These are phyloP conservation scores for Neocrepidodera transversa DNA, from an alignment of 2,888 invertebrate species.

Conservation along the genomic window DNA sequence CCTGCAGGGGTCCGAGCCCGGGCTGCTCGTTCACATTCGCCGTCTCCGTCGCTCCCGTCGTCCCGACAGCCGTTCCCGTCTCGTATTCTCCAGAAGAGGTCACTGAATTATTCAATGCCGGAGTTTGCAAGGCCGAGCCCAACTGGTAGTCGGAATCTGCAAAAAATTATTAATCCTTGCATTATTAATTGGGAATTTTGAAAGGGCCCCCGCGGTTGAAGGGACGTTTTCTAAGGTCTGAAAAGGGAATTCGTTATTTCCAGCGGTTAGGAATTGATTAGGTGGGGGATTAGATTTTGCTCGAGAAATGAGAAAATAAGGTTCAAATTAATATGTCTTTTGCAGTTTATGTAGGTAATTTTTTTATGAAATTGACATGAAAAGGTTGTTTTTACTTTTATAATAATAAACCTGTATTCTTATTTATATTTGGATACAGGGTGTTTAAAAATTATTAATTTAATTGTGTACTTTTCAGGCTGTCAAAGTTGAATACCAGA, in stretches of 20 bases:
- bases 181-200: conserved; percentile 27
- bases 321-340: too few species aligned
- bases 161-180: conserved; percentile 42
- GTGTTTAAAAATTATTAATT: too few species aligned
- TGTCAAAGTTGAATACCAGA: too few species aligned
- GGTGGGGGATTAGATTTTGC: background rate
- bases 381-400: too few species aligned
- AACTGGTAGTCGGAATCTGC: conserved; percentile 76
- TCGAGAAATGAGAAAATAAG: background rate
- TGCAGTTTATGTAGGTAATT: too few species aligned
- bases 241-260: conserved; percentile 21
- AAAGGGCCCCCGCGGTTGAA: conserved; percentile 7
- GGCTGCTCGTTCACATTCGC: conserved; percentile 32
- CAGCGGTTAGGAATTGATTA: conserved; percentile 13
- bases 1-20: conserved; percentile 53
- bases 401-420: too few species aligned
- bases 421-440: too few species aligned
- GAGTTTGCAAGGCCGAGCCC: conserved; percentile 73
- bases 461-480: too few species aligned
- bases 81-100: conserved; percentile 54
- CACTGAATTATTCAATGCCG: conserved; percentile 62
- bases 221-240: background rate
- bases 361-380: too few species aligned
- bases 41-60: conserved; percentile 42
- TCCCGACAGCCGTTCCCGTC: conserved; percentile 43